A percentile compares a stretch with the other conserved stretches of the same genome.
These are phyloP conservation scores for Nannoperca obscura DNA, from an alignment of 2,797 vertebrate genomes.

Conservation along the genomic window DNA sequence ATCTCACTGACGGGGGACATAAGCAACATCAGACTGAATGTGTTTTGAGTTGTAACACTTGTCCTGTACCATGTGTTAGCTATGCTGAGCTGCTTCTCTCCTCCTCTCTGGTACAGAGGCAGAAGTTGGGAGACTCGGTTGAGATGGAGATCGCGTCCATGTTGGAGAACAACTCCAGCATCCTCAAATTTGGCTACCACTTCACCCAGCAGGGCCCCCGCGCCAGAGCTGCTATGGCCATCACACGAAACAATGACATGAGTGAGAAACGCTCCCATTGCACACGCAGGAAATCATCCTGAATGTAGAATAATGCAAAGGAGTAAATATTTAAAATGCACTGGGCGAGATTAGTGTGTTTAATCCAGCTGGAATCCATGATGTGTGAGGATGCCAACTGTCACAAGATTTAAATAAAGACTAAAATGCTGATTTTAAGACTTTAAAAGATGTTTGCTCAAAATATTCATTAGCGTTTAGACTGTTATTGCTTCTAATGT, in stretches of 20 bases:
- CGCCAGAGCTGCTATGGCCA: conserved; percentile 91
- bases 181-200: conserved; percentile 94
- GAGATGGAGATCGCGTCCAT: conserved; percentile 98
- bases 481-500: neutral
- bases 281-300: neutral
- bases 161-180: conserved; percentile 93
- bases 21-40: neutral
- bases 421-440: neutral
- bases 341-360: neutral
- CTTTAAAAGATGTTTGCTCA: no score
- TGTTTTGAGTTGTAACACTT: neutral
- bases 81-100: neutral
- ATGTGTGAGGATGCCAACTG: neutral
- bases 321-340: neutral
- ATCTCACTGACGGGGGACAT: neutral
- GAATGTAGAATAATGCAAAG: neutral
- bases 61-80: neutral
- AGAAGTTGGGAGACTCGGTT: conserved; percentile 91
- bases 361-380: neutral
- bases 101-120: conserved; percentile 82
- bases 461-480: no score
- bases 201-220: conserved; percentile 96
- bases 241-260: conserved; percentile 95
- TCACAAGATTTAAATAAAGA: neutral
- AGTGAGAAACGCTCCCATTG: conserved; percentile 78